phyloP scores from a whole-genome alignment of 2,888 invertebrate species.

The Esperia sulphurella region DNA sequence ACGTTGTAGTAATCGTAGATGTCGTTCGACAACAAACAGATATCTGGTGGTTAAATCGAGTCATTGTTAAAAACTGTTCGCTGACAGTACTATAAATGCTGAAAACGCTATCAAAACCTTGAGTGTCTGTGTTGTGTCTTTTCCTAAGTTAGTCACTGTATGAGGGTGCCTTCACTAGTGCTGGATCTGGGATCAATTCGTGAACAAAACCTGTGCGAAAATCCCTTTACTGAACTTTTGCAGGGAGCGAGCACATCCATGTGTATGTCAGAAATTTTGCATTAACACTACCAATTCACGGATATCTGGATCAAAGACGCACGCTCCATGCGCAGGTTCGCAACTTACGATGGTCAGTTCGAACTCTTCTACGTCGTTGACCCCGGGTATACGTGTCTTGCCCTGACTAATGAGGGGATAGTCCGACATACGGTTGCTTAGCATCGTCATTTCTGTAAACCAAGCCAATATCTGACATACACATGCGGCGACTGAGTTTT shows the following conservation, averaged over 20 bases:
- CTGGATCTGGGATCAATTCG: conserved; percentile 40
- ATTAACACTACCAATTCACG: conserved; percentile 36
- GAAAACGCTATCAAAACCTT: conserved; percentile 24
- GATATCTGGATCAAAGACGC: conserved; percentile 58
- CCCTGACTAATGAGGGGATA: conserved; percentile 97
- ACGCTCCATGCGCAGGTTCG: conserved; percentile 67
- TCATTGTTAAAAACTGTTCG: conserved; percentile 24
- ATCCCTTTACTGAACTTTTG: conserved; percentile 59
- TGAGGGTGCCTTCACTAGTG: conserved; percentile 51
- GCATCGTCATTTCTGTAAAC: conserved; percentile 88
- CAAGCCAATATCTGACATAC: conserved; percentile 66
- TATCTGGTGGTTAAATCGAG: conserved; percentile 81
- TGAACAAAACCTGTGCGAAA: conserved; percentile 62
- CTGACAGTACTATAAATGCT: conserved; percentile 17
- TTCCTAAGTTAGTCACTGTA: conserved; percentile 46
- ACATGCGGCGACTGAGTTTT: conserved; percentile 49
- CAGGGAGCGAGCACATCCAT: conserved; percentile 65
- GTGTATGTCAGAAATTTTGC: conserved; percentile 65
- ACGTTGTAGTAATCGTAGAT: conserved; percentile 96
- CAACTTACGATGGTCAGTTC: conserved; percentile 91
- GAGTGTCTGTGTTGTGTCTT: conserved; percentile 42
- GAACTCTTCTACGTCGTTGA: conserved; percentile 96
- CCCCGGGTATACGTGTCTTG: conserved; percentile 95
- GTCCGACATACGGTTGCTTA: conserved; percentile 90
- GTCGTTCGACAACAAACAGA: conserved; percentile 90